Evolutionary conservation across 2,113 vertebrate species (phyloP), one percentile per base, ranked within the genome.

Genomic region (Cettia cetti): DNA sequence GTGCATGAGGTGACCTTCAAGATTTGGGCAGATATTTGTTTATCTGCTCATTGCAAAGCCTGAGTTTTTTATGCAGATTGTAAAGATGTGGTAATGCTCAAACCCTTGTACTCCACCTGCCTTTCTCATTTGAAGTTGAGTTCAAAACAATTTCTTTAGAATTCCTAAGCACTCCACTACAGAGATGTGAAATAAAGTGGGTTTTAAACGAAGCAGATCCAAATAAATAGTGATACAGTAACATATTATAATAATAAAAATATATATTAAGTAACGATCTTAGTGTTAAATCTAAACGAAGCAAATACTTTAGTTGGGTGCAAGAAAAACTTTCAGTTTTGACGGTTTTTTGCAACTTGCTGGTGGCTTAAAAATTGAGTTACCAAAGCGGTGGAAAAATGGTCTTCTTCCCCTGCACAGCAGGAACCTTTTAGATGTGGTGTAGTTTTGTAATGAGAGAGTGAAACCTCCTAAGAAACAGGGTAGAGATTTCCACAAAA

Each of bases 401-500:
- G 23, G 16, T 49, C 93, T 82, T 83, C 68, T 82, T 92, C 85
- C 86, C 90, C 70, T 95, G 65, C 56, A 77, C 82, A 85, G 66
- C 77, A 92, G 37, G 92, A 85, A 63, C 84, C 76, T 64, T 90
- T 92, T 70, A 96, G 95, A 90, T 94, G 59, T 86, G 77, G 63
- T 84, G 44, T 45, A 53, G n/a, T 68, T 84, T 69, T 82, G 75
- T 95, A 95, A 95, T 94, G 24, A 76, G 68, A 86, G 69, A 49
- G 31, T 90, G 42, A 64, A 75, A 59, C 42, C 69, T 72, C 61
- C 65, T 82, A 83, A 94, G 83, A 92, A 90, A 78, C 33, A 64
- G 71, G 84, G 75, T 65, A 79, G 82, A 93, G 81, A 90, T 98
- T 92, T 90, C 86, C 95, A 92, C 63, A 87, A 96, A 78, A 40